Evolutionary conservation across 2,113 vertebrate genomes (phyloP).

Genomic region (Sorex araneus): DNA sequence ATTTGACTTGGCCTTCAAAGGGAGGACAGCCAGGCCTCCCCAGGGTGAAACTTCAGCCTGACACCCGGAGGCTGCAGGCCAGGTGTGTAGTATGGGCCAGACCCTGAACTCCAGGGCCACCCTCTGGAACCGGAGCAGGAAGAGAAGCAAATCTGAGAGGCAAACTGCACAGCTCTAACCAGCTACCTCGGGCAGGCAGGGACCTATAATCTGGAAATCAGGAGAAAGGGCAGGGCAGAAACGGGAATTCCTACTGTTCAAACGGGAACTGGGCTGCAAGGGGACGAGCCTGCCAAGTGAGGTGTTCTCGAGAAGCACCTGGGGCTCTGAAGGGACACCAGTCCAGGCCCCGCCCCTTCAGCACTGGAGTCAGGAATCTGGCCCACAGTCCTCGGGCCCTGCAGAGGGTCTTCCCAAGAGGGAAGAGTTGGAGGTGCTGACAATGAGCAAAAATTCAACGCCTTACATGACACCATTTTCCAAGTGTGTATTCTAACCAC

Average conservation of each 20-base stretch:
- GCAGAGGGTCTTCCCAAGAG: neutral
- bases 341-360: neutral
- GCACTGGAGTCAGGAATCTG: too few species aligned
- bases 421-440: too few species aligned
- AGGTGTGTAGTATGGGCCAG: neutral
- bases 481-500: neutral
- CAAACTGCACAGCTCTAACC: neutral
- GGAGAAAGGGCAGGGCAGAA: neutral
- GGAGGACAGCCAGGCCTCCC: neutral
- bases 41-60: neutral
- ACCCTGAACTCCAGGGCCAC: neutral
- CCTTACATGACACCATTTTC: too few species aligned
- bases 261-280: neutral
- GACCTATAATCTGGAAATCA: neutral
- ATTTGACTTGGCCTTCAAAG: neutral
- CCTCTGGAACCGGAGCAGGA: neutral
- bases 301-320: neutral
- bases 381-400: neutral
- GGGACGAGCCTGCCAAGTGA: neutral
- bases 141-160: neutral
- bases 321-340: neutral
- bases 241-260: neutral
- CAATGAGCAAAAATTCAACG: too few species aligned
- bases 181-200: neutral
- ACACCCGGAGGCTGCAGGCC: too few species aligned